These are phyloP conservation scores for Anhinga rufa DNA, from an alignment of 2,113 vertebrate species.

Conservation along the genomic window DNA sequence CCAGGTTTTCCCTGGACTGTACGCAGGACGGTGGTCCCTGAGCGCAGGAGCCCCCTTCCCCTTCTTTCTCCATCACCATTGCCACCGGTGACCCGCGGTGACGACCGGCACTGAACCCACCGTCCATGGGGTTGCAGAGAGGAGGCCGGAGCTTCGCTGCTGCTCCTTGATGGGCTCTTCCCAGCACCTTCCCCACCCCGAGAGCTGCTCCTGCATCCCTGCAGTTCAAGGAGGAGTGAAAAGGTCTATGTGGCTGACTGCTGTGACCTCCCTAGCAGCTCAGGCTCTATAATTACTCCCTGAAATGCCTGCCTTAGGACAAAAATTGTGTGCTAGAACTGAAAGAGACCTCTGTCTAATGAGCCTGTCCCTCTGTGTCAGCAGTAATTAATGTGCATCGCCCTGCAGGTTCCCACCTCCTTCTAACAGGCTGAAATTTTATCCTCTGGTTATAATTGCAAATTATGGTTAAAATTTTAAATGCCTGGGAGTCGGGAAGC, in stretches of 20 bases:
- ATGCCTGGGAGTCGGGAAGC: not conserved
- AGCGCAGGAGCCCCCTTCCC: not conserved
- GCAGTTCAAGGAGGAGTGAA: not conserved
- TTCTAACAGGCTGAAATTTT: not conserved
- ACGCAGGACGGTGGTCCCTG: not conserved
- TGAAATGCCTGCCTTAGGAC: not conserved
- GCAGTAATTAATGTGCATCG: not conserved
- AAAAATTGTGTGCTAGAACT: not conserved
- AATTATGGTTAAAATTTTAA: not conserved
- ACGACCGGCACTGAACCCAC: not conserved
- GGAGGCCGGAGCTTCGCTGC: not conserved
- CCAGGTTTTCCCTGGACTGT: no score
- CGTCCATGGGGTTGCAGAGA: not conserved
- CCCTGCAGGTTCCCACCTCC: conserved; percentile 10
- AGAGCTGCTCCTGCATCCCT: not conserved
- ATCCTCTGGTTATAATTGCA: conserved; percentile 21
- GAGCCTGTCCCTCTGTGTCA: not conserved
- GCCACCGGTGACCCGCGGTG: no score
- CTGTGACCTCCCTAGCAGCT: not conserved
- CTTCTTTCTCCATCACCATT: not conserved
- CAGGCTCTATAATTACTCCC: not conserved
- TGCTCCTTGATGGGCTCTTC: not conserved
- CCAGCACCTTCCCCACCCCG: not conserved
- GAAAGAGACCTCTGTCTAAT: not conserved
- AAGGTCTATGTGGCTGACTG: not conserved